phyloP scores from a whole-genome alignment of 2,888 invertebrate genomes.

The Creontiades dilutus region DNA sequence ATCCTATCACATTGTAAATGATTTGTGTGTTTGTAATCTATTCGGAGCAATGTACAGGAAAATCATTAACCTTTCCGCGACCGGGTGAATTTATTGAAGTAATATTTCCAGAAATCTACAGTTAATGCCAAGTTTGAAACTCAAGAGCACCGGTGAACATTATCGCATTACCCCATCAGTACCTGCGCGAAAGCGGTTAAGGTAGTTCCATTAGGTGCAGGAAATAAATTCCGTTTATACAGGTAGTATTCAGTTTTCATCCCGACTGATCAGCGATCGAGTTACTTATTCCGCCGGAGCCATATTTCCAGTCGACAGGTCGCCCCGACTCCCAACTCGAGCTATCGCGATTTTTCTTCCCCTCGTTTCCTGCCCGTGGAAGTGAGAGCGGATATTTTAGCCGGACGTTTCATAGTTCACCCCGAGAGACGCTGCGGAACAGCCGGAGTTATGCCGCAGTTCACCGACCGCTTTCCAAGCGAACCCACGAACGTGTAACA shows the following conservation, averaged over 20 bases:
- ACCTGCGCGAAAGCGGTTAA: not conserved
- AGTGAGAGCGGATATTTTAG: constrained; percentile 30
- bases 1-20: too few species aligned
- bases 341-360: not conserved
- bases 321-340: not conserved
- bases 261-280: not conserved
- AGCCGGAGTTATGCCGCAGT: not conserved
- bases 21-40: too few species aligned
- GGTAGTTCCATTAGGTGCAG: not conserved
- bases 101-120: too few species aligned
- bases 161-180: too few species aligned
- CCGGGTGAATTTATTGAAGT: too few species aligned
- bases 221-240: not conserved
- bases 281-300: not conserved
- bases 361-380: not conserved
- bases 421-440: constrained; percentile 22
- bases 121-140: too few species aligned
- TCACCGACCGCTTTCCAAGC: constrained; percentile 32
- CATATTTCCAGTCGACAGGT: not conserved
- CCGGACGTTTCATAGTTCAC: constrained; percentile 33
- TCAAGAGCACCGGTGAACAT: too few species aligned
- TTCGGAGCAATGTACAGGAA: too few species aligned
- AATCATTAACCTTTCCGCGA: too few species aligned
- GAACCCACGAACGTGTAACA: constrained; percentile 33
- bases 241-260: constrained; percentile 6